A percentile compares a stretch with the other conserved stretches of the same genome.
Conservation (phyloP, 2,797 vertebrate genomes). For the Scarus forsteni region DNA sequence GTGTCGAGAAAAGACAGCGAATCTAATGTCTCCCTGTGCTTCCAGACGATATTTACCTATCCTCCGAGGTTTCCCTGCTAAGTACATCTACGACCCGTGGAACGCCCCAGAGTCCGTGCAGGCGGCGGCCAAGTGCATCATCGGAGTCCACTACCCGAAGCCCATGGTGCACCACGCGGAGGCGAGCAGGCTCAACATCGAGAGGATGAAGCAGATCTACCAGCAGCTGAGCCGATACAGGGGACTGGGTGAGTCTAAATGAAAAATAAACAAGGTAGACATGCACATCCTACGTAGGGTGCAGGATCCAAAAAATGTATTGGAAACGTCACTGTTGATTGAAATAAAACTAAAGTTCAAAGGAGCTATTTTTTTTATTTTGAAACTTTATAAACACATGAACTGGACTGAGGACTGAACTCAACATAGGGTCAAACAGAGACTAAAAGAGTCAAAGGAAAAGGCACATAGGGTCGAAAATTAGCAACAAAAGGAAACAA, state of each 20-base stretch:
- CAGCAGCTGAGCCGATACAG: constrained; percentile 87
- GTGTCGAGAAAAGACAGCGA: constrained; percentile 41
- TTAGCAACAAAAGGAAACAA: too few species aligned
- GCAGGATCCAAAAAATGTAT: too few species aligned
- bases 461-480: too few species aligned
- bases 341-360: too few species aligned
- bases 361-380: too few species aligned
- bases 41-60: constrained; percentile 86
- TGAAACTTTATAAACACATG: too few species aligned
- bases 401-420: too few species aligned
- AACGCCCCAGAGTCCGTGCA: constrained; percentile 84
- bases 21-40: constrained; percentile 77
- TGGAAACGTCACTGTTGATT: too few species aligned
- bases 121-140: constrained; percentile 80
- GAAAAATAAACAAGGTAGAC: too few species aligned
- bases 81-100: constrained; percentile 88
- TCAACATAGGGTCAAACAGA: too few species aligned
- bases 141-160: constrained; percentile 85
- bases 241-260: constrained; percentile 79
- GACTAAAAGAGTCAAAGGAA: too few species aligned
- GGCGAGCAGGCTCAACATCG: constrained; percentile 86
- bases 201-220: constrained; percentile 89
- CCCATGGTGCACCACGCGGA: constrained; percentile 87
- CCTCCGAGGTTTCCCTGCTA: constrained; percentile 85
- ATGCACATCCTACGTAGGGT: too few species aligned